These are phyloP conservation scores for Luscinia luscinia DNA, from an alignment of 2,797 vertebrate species.

Conservation along the genomic window DNA sequence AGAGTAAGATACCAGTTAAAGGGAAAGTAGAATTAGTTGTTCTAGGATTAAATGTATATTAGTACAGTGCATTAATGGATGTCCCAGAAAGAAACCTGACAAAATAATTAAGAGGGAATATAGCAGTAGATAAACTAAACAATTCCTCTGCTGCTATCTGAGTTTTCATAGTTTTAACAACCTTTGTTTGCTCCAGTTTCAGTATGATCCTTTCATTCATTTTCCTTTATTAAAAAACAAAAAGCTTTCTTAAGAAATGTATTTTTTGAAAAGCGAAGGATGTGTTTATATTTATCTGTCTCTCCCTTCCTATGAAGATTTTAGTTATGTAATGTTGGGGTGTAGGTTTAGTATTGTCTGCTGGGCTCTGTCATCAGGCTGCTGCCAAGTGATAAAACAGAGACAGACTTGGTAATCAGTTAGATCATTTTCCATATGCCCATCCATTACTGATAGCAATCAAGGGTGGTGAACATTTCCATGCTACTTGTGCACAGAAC, in stretches of 20 bases:
- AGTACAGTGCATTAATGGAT: slow-evolving; percentile 28
- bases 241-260: neutral
- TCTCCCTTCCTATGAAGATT: neutral
- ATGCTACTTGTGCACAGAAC: neutral
- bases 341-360: neutral
- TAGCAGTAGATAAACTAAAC: neutral
- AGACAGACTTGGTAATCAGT: neutral
- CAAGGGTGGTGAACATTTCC: neutral
- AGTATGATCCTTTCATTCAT: neutral
- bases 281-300: neutral
- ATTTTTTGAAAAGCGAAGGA: neutral
- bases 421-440: neutral
- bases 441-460: neutral
- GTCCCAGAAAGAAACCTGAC: slow-evolving; percentile 44
- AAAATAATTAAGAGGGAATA: slow-evolving; percentile 47
- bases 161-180: neutral
- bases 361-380: neutral
- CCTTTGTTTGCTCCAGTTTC: neutral
- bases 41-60: slow-evolving; percentile 64
- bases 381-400: slow-evolving; percentile 4
- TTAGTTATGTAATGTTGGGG: neutral
- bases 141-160: neutral
- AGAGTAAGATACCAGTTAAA: slow-evolving; percentile 33
- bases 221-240: neutral
- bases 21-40: slow-evolving; percentile 48